Percentiles rank a stretch among this genome's conserved stretches.
phyloP scores from a whole-genome alignment of 2,888 invertebrate species.

The Philhelius pedissequus region DNA sequence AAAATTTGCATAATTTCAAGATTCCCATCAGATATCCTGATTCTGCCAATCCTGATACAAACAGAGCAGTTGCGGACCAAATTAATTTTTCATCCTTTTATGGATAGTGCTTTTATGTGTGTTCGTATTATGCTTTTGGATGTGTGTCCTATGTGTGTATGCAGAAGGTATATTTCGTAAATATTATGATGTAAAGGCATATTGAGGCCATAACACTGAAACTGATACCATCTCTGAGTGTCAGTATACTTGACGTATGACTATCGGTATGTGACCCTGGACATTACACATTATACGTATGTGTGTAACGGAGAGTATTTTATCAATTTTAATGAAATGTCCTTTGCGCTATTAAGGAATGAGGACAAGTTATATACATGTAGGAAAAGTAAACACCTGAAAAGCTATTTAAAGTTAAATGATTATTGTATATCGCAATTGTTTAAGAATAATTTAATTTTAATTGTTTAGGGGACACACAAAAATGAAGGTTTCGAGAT shows the following conservation, averaged over 20 bases:
- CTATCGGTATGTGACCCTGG: background rate
- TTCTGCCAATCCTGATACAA: slow-evolving; percentile 51
- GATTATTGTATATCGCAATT: no score
- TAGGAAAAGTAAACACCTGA: background rate
- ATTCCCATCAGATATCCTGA: slow-evolving; percentile 60
- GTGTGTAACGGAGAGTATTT: slow-evolving; percentile 1
- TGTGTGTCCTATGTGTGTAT: background rate
- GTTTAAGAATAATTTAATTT: background rate
- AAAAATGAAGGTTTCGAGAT: no score
- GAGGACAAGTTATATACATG: background rate
- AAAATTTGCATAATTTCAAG: slow-evolving; percentile 67
- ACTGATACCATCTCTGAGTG: slow-evolving; percentile 25
- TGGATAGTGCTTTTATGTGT: slow-evolving; percentile 12
- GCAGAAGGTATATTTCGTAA: slow-evolving; percentile 44
- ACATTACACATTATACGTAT: background rate
- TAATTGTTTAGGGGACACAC: no score
- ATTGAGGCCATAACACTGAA: slow-evolving; percentile 12
- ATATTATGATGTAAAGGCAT: slow-evolving; percentile 26
- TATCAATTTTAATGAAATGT: slow-evolving; percentile 53
- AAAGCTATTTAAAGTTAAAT: slow-evolving; percentile 28
- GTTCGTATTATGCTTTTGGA: background rate
- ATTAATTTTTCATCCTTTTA: slow-evolving; percentile 64
- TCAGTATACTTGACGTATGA: slow-evolving; percentile 8
- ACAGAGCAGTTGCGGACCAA: slow-evolving; percentile 22
- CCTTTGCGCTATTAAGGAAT: slow-evolving; percentile 6